Percentiles rank a stretch among this genome's conserved stretches.
These are phyloP conservation scores for Entelurus aequoreus DNA, from an alignment of 2,113 vertebrate species.

Conservation along the genomic window DNA sequence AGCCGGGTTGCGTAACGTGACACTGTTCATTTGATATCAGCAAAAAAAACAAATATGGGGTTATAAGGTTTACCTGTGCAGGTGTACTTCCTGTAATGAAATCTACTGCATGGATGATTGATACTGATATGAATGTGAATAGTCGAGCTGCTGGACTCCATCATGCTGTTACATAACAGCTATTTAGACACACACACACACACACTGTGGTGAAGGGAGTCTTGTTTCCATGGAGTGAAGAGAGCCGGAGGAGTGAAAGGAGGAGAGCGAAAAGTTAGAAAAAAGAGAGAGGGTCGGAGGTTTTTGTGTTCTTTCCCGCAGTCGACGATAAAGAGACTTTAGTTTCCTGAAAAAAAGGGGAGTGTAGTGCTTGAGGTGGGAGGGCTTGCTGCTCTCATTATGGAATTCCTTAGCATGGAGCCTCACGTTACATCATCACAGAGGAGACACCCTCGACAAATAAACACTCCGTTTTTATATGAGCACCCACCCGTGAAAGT, in stretches of 20 bases:
- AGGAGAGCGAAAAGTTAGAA: slow-evolving; percentile 5
- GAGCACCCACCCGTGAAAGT: too few relatives aligned
- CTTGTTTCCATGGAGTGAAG: slow-evolving; percentile 21
- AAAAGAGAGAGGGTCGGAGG: not conserved
- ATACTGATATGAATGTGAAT: not conserved
- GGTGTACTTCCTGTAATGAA: too few relatives aligned
- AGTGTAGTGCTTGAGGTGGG: not conserved
- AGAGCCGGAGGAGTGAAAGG: slow-evolving; percentile 8
- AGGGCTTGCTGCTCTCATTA: slow-evolving; percentile 52
- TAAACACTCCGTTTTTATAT: too few relatives aligned
- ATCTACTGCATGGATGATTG: too few relatives aligned
- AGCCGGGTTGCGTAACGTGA: too few relatives aligned
- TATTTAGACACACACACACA: slow-evolving; percentile 36
- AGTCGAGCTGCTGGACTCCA: slow-evolving; percentile 11
- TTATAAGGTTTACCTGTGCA: too few relatives aligned
- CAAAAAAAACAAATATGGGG: too few relatives aligned
- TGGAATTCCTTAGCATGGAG: slow-evolving; percentile 42
- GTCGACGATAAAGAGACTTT: not conserved
- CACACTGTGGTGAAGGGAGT: slow-evolving; percentile 14
- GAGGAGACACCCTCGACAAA: too few relatives aligned
- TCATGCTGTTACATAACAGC: slow-evolving; percentile 45
- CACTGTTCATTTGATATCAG: too few relatives aligned
- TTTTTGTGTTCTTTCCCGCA: not conserved
- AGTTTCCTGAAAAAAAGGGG: slow-evolving; percentile 18
- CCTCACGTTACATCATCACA: too few relatives aligned